phyloP scores from a whole-genome alignment of 2,113 vertebrate genomes.

The Dipodomys ordii region DNA sequence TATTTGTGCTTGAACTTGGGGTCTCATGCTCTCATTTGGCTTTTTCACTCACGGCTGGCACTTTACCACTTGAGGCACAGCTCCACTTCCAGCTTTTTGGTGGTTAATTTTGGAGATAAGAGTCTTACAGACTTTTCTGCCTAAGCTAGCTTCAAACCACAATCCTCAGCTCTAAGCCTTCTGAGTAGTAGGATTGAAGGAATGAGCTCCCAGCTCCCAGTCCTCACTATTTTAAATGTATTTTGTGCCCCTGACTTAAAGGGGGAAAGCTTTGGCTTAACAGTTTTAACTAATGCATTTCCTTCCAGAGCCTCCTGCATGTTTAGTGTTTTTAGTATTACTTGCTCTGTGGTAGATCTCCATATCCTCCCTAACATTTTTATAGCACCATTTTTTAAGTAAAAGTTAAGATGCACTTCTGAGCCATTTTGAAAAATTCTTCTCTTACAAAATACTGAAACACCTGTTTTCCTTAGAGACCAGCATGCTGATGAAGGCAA shows the following conservation, averaged over 20 bases:
- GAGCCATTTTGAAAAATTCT: conserved; percentile 51
- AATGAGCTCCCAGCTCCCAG: too few relatives aligned
- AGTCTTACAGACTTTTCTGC: too few relatives aligned
- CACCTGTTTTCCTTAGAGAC: conserved; percentile 84
- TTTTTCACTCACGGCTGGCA: too few relatives aligned
- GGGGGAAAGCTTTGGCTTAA: neutral
- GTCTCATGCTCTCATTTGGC: too few relatives aligned
- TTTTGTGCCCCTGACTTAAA: neutral
- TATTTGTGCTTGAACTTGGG: too few relatives aligned
- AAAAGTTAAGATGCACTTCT: conserved; percentile 1
- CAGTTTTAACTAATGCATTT: neutral
- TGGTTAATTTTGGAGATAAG: too few relatives aligned
- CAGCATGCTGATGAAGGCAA: conserved; percentile 85
- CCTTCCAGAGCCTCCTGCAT: neutral
- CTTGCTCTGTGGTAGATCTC: conserved; percentile 38
- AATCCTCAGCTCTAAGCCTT: too few relatives aligned
- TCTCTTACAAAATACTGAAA: conserved; percentile 77
- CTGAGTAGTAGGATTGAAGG: too few relatives aligned
- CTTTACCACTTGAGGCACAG: too few relatives aligned
- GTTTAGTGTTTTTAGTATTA: neutral
- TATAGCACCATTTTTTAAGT: conserved; percentile 3
- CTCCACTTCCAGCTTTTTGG: too few relatives aligned
- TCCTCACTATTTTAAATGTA: neutral
- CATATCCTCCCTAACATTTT: neutral
- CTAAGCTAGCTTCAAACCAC: too few relatives aligned